phyloP scores from a whole-genome alignment of 2,797 vertebrate species.

The Sternotherus odoratus region DNA sequence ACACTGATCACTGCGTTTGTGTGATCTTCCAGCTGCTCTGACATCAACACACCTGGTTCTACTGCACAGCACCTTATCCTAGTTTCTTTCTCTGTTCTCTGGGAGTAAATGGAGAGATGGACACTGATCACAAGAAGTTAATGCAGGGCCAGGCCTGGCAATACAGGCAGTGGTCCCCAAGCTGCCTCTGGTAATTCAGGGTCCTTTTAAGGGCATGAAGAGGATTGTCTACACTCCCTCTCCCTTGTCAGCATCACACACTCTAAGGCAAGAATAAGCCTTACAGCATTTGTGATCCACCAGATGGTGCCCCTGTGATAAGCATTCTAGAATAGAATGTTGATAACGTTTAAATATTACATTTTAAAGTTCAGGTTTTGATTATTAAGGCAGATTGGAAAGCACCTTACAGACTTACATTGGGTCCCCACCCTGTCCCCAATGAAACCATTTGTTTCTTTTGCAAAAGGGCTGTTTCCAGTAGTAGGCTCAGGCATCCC shows the following conservation, averaged over 20 bases:
- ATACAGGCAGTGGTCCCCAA: neutral
- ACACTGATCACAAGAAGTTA: neutral
- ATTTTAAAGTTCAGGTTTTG: neutral
- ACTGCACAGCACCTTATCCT: neutral
- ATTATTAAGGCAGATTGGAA: neutral
- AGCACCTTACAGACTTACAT: neutral
- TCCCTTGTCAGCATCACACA: neutral
- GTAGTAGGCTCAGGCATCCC: neutral
- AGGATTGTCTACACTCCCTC: neutral
- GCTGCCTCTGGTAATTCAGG: neutral
- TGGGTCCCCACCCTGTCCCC: neutral
- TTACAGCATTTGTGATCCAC: neutral
- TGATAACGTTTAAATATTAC: neutral
- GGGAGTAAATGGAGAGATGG: neutral
- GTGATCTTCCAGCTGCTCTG: neutral
- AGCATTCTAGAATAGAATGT: neutral
- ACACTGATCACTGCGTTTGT: neutral
- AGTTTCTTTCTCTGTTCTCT: neutral
- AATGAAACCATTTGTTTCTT: neutral
- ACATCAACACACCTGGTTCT: neutral
- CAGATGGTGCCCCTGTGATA: constrained; percentile 13
- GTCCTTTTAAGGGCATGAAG: neutral
- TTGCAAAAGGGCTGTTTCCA: neutral
- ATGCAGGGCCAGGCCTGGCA: neutral
- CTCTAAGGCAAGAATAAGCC: neutral